A percentile compares a stretch with the other conserved stretches of the same genome.
Conservation (phyloP, 2,888 invertebrate species). For the Plagodis pulveraria region DNA sequence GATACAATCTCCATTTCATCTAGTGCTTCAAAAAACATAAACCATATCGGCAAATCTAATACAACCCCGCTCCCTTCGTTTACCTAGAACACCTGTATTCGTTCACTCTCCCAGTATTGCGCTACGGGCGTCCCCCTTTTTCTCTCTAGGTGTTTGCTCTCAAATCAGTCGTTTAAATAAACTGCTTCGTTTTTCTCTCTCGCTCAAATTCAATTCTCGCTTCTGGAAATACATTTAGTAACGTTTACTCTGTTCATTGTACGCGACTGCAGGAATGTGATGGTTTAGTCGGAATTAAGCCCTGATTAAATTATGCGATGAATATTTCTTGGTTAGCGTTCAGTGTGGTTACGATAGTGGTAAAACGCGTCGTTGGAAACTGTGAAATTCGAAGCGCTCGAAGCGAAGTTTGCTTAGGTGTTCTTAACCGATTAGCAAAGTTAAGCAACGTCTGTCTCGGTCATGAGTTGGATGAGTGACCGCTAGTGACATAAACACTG, state of each 20-base stretch:
- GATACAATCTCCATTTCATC: not conserved
- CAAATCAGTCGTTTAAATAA: conserved; percentile 80
- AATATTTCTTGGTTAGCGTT: conserved; percentile 18
- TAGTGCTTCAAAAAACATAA: conserved; percentile 20
- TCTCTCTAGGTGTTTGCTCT: conserved; percentile 71
- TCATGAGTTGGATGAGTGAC: too few species aligned
- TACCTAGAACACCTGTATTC: conserved; percentile 37
- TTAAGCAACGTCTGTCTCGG: too few species aligned
- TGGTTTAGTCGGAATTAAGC: conserved; percentile 32
- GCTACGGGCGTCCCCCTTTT: conserved; percentile 56
- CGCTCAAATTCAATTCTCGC: conserved; percentile 69
- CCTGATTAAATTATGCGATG: conserved; percentile 27
- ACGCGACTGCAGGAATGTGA: conserved; percentile 40
- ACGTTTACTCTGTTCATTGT: conserved; percentile 62
- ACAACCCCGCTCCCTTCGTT: conserved; percentile 14
- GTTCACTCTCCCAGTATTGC: conserved; percentile 38
- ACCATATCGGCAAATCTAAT: conserved; percentile 24
- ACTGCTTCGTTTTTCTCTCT: conserved; percentile 69
- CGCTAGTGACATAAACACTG: too few species aligned
- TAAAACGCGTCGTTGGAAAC: not conserved
- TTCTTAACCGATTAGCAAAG: too few species aligned
- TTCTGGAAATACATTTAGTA: conserved; percentile 63
- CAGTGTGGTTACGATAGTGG: conserved; percentile 6
- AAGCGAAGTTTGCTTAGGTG: too few species aligned
- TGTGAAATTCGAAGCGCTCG: too few species aligned